A percentile compares a stretch with the other conserved stretches of the same genome.
Evolutionary conservation across 2,113 vertebrate genomes (phyloP).

Genomic region (Callipepla squamata): DNA sequence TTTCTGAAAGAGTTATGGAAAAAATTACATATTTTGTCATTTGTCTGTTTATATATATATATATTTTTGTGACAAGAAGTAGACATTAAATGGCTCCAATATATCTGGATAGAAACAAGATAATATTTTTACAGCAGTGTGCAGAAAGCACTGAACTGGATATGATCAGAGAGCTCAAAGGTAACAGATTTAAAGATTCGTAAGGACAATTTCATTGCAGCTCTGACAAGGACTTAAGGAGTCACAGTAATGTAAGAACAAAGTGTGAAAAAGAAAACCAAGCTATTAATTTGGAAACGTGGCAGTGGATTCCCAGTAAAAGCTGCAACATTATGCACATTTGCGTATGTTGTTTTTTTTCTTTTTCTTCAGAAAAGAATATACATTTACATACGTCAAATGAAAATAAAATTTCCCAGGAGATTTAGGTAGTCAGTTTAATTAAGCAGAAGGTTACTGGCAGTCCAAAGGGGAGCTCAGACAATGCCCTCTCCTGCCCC

Average conservation of each 20-base stretch:
- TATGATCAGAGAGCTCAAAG: neutral
- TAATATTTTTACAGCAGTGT: neutral
- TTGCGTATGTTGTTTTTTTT: neutral
- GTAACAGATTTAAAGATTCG: neutral
- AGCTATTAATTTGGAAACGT: neutral
- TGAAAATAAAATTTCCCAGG: neutral
- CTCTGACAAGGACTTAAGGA: neutral
- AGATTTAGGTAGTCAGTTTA: neutral
- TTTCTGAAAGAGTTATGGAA: neutral
- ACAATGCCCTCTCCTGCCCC: neutral
- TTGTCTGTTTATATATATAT: neutral
- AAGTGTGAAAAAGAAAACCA: neutral
- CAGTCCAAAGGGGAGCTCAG: conserved; percentile 71
- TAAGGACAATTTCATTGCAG: neutral
- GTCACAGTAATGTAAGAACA: neutral
- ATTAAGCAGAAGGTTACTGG: conserved; percentile 63
- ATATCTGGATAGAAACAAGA: neutral
- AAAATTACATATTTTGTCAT: neutral
- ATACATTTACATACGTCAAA: neutral
- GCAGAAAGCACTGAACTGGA: neutral
- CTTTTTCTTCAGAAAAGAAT: neutral
- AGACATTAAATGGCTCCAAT: neutral
- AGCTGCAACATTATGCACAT: neutral
- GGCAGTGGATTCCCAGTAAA: neutral
- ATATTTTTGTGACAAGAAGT: neutral